Conservation (phyloP, 2,888 invertebrate species). For the Gerris lacustris region DNA sequence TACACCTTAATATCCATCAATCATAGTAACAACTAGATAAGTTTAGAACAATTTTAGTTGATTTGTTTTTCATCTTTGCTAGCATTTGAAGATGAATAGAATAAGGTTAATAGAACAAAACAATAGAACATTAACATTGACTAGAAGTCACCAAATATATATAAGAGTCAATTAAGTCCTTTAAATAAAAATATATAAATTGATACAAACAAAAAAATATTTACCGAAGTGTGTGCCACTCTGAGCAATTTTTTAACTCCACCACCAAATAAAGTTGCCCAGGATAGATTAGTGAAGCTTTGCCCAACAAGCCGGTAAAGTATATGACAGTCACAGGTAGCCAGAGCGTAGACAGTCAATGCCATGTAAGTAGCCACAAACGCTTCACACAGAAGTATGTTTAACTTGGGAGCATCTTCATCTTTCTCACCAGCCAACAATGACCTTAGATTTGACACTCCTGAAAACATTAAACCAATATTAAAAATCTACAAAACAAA, state of each 20-base stretch:
- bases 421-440: slow-evolving; percentile 86
- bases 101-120: no score
- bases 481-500: background rate
- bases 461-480: slow-evolving; percentile 37
- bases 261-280: slow-evolving; percentile 76
- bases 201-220: no score
- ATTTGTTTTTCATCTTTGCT: no score
- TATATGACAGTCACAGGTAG: slow-evolving; percentile 86
- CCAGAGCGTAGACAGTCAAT: slow-evolving; percentile 79
- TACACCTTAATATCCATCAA: no score
- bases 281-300: slow-evolving; percentile 61
- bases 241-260: slow-evolving; percentile 74
- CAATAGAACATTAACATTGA: no score
- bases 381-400: slow-evolving; percentile 81
- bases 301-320: slow-evolving; percentile 78
- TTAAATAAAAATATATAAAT: no score
- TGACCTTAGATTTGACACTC: slow-evolving; percentile 83
- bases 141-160: no score
- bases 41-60: no score
- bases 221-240: slow-evolving; percentile 50
- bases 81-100: no score
- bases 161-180: no score
- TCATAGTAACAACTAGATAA: no score
- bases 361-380: slow-evolving; percentile 89
- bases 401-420: slow-evolving; percentile 82